Base-by-base conservation (phyloP, 2,797 vertebrate species). In the Aulostomus chinensis region DNA sequence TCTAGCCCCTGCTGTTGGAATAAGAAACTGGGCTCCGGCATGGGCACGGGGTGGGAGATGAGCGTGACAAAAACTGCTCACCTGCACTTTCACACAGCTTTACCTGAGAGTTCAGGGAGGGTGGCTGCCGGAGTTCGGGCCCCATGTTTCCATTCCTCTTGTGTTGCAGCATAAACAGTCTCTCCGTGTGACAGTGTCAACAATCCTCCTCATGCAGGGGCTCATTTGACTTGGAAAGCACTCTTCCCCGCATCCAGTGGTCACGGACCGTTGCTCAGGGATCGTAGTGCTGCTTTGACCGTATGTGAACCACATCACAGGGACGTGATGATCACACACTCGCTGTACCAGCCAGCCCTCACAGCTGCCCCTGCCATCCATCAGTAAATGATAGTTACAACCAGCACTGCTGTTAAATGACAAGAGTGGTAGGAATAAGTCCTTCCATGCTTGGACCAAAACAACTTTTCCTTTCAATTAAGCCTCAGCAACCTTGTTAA, bases 151-250 rank as follows among this genome's bases (percentile, higher is more conserved):
- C 49, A 34, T 49, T 68, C 52, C 45, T 57, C 63, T 65, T 7
- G 58, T 50, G 64, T 67, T 53, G 60, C 77, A 78, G 74, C 69
- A 60, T 69, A 81, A 83, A 84, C 84, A 86, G 58, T 58, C 76
- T 63, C 58, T 69, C 46, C 61, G 43, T 60, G 81, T 25, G 62
- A 65, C 81, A 83, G 83, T 83, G 80, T 84, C 85, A 87, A 89
- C 88, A 89, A 67, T 72, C 76, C 58, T 69, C 52, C 68, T 52
- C 32, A 50, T 28, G 80, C 81, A 52, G 67, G 71, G 63, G 58
- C 87, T 88, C 76, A 92, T 93, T 93, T 93, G 91, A 92, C 91
- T 93, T 89, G 90, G 90, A 92, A 93, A 92, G 79, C 84, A 73
- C 72, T 78, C 73, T 38, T 84, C 77, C 79, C 87, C 80, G 81